These are phyloP conservation scores for Leptosomus discolor DNA, from an alignment of 2,113 vertebrate genomes.

Conservation along the genomic window DNA sequence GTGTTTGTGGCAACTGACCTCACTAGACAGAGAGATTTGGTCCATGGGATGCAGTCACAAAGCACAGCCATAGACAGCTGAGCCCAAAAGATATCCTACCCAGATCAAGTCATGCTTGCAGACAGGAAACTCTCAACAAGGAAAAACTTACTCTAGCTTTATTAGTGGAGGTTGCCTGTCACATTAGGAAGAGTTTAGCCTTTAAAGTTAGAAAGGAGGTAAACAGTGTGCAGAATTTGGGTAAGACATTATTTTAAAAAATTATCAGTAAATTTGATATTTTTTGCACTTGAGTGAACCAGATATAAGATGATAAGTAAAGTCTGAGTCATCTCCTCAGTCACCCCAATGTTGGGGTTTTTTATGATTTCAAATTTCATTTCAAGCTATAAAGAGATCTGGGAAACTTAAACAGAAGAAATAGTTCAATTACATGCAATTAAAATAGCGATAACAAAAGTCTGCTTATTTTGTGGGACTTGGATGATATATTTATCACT, in stretches of 20 bases:
- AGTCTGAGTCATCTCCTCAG: neutral
- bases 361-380: neutral
- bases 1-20: neutral
- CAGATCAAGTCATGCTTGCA: neutral
- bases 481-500: neutral
- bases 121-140: neutral
- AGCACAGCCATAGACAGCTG: neutral
- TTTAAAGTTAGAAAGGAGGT: neutral
- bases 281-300: neutral
- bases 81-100: neutral
- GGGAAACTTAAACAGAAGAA: neutral
- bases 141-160: neutral
- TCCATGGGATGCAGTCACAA: neutral
- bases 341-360: accelerated
- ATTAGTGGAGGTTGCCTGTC: neutral
- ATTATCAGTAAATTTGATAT: neutral
- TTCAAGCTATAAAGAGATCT: neutral
- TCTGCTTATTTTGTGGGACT: neutral
- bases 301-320: neutral
- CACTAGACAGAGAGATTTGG: neutral
- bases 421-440: neutral
- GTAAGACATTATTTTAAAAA: neutral
- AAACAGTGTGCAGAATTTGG: neutral
- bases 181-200: neutral
- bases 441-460: neutral